Conservation (phyloP, 2,888 invertebrate species). For the Prenolepis imparis region DNA sequence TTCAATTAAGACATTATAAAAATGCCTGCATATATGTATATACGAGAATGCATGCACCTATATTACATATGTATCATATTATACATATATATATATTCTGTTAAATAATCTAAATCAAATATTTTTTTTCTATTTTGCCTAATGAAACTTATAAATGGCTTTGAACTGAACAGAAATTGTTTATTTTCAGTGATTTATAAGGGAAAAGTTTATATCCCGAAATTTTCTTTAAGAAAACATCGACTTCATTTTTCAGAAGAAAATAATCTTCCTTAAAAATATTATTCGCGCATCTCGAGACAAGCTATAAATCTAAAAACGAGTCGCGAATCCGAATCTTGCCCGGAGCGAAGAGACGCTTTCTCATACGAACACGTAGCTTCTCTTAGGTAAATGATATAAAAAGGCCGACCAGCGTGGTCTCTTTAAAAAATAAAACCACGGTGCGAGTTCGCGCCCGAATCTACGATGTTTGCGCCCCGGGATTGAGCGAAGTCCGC, state of each 20-base stretch:
- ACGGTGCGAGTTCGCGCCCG: slow-evolving; percentile 55
- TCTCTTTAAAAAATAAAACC: slow-evolving; percentile 74
- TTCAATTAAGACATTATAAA: slow-evolving; percentile 3
- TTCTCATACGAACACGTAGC: neutral
- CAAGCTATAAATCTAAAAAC: neutral
- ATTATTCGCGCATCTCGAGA: neutral
- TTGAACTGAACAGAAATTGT: neutral
- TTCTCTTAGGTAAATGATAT: neutral
- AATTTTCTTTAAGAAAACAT: neutral
- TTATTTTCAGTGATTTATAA: neutral
- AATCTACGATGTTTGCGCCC: slow-evolving; percentile 68
- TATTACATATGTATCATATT: neutral
- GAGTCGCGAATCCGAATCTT: neutral
- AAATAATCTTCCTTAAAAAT: neutral
- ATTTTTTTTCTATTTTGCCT: neutral
- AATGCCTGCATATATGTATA: neutral
- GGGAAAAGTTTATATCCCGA: neutral
- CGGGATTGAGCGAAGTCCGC: slow-evolving; percentile 29
- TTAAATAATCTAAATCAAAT: neutral
- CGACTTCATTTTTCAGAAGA: neutral
- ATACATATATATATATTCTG: neutral
- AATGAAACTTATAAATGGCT: neutral
- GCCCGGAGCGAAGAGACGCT: slow-evolving; percentile 8
- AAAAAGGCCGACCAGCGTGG: neutral
- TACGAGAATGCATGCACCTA: neutral